These are phyloP conservation scores for Astyanax mexicanus DNA, from an alignment of 2,797 vertebrate genomes.

Conservation along the genomic window DNA sequence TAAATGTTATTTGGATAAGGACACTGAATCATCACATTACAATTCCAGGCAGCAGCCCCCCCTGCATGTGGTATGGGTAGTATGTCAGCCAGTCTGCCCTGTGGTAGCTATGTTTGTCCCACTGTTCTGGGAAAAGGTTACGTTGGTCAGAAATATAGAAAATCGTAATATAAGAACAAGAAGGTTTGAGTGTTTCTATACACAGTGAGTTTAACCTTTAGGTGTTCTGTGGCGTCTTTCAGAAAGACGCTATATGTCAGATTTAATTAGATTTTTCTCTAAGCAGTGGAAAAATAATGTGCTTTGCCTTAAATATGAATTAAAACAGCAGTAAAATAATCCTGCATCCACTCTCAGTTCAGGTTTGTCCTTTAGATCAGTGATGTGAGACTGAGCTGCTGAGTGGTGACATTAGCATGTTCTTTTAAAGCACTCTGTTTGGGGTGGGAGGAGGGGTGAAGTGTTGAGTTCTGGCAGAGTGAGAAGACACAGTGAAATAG, in stretches of 20 bases:
- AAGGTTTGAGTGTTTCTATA: not conserved
- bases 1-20: conserved; percentile 31
- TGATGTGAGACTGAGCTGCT: not conserved
- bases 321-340: not conserved
- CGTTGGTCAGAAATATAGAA: not conserved
- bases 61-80: conserved; percentile 9
- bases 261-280: not conserved
- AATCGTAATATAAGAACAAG: not conserved
- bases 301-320: not conserved
- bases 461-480: not conserved
- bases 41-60: conserved; percentile 14
- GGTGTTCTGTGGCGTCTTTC: not conserved
- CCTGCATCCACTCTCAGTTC: not conserved
- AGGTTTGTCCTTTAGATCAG: not conserved
- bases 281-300: not conserved
- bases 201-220: not conserved
- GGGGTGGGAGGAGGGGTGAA: not conserved
- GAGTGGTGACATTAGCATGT: not conserved
- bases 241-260: not conserved
- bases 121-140: not conserved
- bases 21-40: conserved; percentile 33
- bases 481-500: conserved; percentile 23
- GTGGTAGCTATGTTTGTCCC: conserved; percentile 34
- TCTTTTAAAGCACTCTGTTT: not conserved
- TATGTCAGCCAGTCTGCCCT: conserved; percentile 9